phyloP scores from a whole-genome alignment of 2,888 invertebrate species.

The Watsonalla cultraria region DNA sequence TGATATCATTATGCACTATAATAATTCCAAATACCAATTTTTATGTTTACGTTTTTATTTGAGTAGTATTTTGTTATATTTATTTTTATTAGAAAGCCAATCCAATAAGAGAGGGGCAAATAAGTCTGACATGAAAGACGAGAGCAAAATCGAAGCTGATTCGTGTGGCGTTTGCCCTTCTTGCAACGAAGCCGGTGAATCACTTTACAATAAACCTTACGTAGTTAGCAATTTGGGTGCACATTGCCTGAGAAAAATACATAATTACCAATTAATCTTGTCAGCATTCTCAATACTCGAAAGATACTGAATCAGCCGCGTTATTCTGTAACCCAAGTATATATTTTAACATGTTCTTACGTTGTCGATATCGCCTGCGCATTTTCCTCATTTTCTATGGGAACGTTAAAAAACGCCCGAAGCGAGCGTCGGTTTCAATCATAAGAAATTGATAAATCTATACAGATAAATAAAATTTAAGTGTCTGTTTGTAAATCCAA shows the following conservation, averaged over 20 bases:
- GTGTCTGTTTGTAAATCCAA: no score
- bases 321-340: no score
- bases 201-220: conserved; percentile 7
- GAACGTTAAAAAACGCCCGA: no score
- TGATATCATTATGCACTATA: no score
- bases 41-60: background rate
- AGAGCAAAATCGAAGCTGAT: conserved; percentile 7
- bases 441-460: no score
- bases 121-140: conserved; percentile 5
- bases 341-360: no score
- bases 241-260: conserved; percentile 8
- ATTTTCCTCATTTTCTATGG: no score
- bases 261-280: background rate
- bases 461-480: no score
- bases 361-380: no score
- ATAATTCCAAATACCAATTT: background rate
- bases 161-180: conserved; percentile 28
- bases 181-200: conserved; percentile 22
- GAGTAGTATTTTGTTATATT: background rate
- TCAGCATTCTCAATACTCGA: no score
- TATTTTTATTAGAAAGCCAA: background rate
- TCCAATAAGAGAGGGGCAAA: background rate
- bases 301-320: no score
- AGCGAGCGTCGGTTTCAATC: no score
- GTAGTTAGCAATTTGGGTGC: conserved; percentile 7